Evolutionary conservation across 2,888 invertebrate species (phyloP).

Genomic region (Drosophila siamana): DNA sequence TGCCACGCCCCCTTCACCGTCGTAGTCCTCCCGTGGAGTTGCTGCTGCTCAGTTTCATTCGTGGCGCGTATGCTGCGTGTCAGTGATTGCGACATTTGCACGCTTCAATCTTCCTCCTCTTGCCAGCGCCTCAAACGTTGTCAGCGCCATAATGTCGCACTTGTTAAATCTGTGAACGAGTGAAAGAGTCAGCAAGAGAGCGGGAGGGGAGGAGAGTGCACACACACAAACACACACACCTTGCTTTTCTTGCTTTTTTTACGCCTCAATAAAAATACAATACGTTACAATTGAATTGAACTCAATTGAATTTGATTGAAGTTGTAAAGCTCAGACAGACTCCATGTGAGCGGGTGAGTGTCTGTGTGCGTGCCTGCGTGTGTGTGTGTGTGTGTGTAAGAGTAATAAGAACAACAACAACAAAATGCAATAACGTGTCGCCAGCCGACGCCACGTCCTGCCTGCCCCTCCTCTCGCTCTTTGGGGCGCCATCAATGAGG

Average conservation of each 20-base stretch:
- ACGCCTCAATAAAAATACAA: slow-evolving; percentile 81
- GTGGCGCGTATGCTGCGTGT: slow-evolving; percentile 67
- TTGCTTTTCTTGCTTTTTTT: slow-evolving; percentile 58
- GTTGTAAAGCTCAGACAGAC: slow-evolving; percentile 78
- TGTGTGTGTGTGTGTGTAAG: slow-evolving; percentile 12
- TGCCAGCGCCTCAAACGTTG: slow-evolving; percentile 25
- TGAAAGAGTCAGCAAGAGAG: background rate
- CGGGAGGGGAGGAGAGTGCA: background rate
- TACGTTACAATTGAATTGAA: slow-evolving; percentile 81
- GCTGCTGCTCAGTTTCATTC: slow-evolving; percentile 30
- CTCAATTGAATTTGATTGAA: slow-evolving; percentile 82
- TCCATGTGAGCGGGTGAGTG: slow-evolving; percentile 18
- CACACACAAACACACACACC: background rate
- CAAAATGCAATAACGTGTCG: slow-evolving; percentile 73
- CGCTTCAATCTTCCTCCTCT: slow-evolving; percentile 15
- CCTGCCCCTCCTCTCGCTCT: background rate
- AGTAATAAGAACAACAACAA: slow-evolving; percentile 53
- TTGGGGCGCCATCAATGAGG: slow-evolving; percentile 40
- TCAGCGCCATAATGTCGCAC: slow-evolving; percentile 79
- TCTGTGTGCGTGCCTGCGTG: slow-evolving; percentile 18
- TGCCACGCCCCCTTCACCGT: background rate
- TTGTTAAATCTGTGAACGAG: slow-evolving; percentile 69
- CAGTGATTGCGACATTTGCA: slow-evolving; percentile 75
- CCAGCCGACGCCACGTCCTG: slow-evolving; percentile 22
- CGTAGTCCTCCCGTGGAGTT: background rate